A percentile compares a stretch with the other conserved stretches of the same genome.
phyloP scores from a whole-genome alignment of 2,888 invertebrate species.

The Andrena chrysosceles region DNA sequence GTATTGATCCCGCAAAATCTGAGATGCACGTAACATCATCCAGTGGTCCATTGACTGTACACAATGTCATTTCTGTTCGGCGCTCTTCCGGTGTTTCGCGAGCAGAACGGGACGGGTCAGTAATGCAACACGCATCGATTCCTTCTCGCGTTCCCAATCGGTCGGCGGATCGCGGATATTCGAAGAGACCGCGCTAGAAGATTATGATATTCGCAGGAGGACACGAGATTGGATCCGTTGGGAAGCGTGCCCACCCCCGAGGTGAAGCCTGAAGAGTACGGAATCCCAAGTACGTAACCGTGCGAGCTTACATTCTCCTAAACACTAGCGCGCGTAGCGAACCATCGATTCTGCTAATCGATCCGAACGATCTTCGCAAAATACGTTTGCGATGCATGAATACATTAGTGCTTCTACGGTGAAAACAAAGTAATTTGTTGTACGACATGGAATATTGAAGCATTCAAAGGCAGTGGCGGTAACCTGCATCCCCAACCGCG shows the following conservation, averaged over 20 bases:
- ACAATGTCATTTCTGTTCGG: slow-evolving; percentile 77
- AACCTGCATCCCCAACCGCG: background rate
- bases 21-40: slow-evolving; percentile 74
- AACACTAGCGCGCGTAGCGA: background rate
- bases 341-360: background rate
- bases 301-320: background rate
- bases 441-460: background rate
- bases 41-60: slow-evolving; percentile 82
- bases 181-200: slow-evolving; percentile 24
- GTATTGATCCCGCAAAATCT: slow-evolving; percentile 75
- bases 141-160: slow-evolving; percentile 34
- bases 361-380: background rate
- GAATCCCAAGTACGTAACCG: slow-evolving; percentile 57
- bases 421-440: background rate
- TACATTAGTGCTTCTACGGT: background rate
- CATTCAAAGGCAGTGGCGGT: too few relatives aligned
- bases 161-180: background rate
- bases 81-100: slow-evolving; percentile 68
- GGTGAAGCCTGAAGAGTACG: slow-evolving; percentile 17
- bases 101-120: slow-evolving; percentile 52
- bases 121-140: slow-evolving; percentile 51
- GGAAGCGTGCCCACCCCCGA: slow-evolving; percentile 21
- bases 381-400: background rate
- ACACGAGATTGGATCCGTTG: slow-evolving; percentile 24
- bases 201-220: slow-evolving; percentile 52